Base-by-base conservation (phyloP, 2,797 vertebrate genomes). In the Macropus fuliginosus region DNA sequence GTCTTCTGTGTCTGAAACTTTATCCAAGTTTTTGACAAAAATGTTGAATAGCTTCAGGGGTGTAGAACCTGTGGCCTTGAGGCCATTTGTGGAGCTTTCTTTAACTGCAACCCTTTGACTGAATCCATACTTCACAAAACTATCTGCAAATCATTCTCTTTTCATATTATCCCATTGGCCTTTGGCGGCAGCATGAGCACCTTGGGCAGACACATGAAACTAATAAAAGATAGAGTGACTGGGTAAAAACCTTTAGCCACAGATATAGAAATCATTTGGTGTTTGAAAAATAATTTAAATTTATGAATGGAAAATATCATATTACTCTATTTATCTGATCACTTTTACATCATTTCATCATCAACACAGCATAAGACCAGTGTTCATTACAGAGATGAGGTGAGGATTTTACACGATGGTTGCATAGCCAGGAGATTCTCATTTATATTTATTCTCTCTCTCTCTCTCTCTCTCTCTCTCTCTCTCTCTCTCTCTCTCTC, bases 261-360 rank as follows among this genome's bases (percentile, higher is more conserved):
- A 46, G 21, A 87, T 27, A 50, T 50, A 87, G 40, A 46, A 46
- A 27, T 81, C 9, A 46, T 21, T 46, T 27, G 8, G 21, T 81
- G 24, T 81, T 46, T 81, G 3, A 81, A 81, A 81, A 81, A 74
- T 74, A n/a, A 91, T 90, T 95, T 93, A 94, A n/a, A 28, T 55
- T 5, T 14, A 13, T 62, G 55, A 91, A 5, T 4, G 56, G 28
- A 55, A 24, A 62, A 90, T 91, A 74, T 27, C 12, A 94, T 24
- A 50, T 0, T 10, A 54, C 40, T 29, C 8, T 93, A 90, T 92
- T 55, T 95, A 91, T 94, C 96, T 93, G 96, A 93, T 18, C 24
- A 91, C 40, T 91, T 92, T 28, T 57, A 62, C 66, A 31, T 90
- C 46, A 40, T 97, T 94, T 56, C 40, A n/a, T 81, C 31, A 90